These are phyloP conservation scores for Penaeus japonicus DNA, from an alignment of 1,140 invertebrate genomes.

Conservation along the genomic window DNA sequence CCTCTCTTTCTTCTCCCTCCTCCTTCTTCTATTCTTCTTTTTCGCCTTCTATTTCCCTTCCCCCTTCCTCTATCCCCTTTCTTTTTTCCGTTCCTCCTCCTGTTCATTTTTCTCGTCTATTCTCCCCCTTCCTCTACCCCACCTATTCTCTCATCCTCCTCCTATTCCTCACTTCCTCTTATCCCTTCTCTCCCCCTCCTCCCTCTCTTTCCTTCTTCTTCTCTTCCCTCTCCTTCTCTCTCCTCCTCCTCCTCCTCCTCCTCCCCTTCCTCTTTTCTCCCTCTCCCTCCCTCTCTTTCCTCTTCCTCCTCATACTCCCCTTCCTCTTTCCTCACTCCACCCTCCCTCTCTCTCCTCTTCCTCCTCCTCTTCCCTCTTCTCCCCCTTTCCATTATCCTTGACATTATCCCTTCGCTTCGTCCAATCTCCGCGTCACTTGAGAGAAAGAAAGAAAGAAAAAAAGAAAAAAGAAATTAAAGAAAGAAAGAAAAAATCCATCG, in stretches of 20 bases:
- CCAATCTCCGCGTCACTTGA: not conserved
- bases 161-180: no score
- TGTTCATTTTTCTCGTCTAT: no score
- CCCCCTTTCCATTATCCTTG: not conserved
- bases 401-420: not conserved
- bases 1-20: not conserved
- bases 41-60: no score
- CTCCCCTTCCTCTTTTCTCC: not conserved
- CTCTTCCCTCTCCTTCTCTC: not conserved
- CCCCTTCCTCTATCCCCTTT: not conserved
- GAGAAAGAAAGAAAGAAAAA: no score
- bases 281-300: not conserved
- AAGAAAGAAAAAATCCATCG: no score
- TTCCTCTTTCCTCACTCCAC: not conserved
- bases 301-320: not conserved
- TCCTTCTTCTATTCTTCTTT: no score
- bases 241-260: not conserved
- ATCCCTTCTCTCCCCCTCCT: no score
- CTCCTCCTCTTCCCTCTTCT: not conserved
- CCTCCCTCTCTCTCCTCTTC: not conserved
- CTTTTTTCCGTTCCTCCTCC: not conserved
- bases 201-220: not conserved
- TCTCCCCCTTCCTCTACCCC: not conserved
- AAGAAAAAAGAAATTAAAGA: no score
- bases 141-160: no score